Evolutionary conservation across 2,113 vertebrate species (phyloP).

Genomic region (Sus scrofa): DNA sequence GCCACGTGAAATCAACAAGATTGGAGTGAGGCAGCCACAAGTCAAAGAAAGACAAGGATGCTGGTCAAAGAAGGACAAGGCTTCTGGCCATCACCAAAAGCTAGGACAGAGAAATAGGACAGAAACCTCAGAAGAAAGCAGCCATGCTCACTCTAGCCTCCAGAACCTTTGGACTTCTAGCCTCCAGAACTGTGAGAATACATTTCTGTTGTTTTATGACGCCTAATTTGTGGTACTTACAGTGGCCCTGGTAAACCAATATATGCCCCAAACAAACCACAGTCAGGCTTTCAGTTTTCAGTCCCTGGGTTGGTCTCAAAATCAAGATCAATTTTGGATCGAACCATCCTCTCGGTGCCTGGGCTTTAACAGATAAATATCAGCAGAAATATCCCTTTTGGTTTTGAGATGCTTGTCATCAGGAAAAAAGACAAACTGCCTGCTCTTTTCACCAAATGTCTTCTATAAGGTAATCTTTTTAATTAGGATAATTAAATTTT

Average conservation of each 20-base stretch:
- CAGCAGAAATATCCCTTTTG: conserved; percentile 40
- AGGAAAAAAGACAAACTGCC: conserved; percentile 70
- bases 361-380: conserved; percentile 34
- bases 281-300: not conserved
- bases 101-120: not conserved
- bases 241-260: not conserved
- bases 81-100: not conserved
- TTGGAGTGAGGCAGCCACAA: not conserved
- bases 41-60: not conserved
- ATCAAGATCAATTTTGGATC: conserved; percentile 32
- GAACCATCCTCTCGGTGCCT: not conserved
- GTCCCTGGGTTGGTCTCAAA: not conserved
- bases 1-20: not conserved
- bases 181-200: not conserved
- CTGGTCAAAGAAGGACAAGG: not conserved
- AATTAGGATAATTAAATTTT: conserved; percentile 81
- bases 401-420: conserved; percentile 57
- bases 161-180: not conserved
- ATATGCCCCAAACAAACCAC: not conserved
- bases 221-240: not conserved
- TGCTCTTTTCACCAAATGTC: conserved; percentile 60
- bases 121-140: not conserved
- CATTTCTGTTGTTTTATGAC: not conserved
- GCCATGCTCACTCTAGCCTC: not conserved
- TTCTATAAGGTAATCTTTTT: conserved; percentile 77